phyloP scores from a whole-genome alignment of 2,888 invertebrate species.

The Polydrusus cervinus region DNA sequence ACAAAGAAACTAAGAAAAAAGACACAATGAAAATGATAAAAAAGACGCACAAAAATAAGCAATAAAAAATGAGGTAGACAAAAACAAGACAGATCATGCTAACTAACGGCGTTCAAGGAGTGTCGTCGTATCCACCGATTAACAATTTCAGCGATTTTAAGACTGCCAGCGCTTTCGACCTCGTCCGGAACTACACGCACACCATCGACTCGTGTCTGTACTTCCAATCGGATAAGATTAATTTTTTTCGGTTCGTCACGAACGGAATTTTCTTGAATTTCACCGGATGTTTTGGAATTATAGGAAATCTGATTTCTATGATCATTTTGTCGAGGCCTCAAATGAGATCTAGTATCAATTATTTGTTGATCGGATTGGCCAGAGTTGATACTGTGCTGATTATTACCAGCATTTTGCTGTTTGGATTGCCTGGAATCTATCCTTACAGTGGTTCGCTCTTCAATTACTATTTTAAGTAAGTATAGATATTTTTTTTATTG shows the following conservation, averaged over 20 bases:
- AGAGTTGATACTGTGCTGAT: slow-evolving; percentile 94
- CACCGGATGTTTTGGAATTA: slow-evolving; percentile 86
- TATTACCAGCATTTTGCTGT: slow-evolving; percentile 87
- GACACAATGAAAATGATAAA: neutral
- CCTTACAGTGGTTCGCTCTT: slow-evolving; percentile 86
- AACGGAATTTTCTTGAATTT: slow-evolving; percentile 88
- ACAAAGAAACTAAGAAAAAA: neutral
- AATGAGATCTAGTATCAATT: slow-evolving; percentile 97
- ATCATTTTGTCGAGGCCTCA: slow-evolving; percentile 93
- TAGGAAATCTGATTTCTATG: slow-evolving; percentile 92
- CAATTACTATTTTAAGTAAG: slow-evolving; percentile 79
- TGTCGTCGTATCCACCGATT: slow-evolving; percentile 24
- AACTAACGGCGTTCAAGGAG: slow-evolving; percentile 23
- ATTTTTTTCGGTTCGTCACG: slow-evolving; percentile 83
- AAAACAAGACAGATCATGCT: slow-evolving; percentile 26
- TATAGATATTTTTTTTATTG: slow-evolving; percentile 13
- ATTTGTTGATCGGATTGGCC: slow-evolving; percentile 93
- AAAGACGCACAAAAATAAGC: neutral
- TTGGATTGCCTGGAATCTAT: slow-evolving; percentile 90
- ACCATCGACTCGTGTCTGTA: slow-evolving; percentile 27
- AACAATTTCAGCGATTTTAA: slow-evolving; percentile 20
- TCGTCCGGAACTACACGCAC: neutral
- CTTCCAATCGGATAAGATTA: slow-evolving; percentile 43
- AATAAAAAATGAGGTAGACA: slow-evolving; percentile 22
- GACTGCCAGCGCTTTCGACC: neutral